Conservation (phyloP, 2,888 invertebrate genomes). For the Ormyrus thymus region DNA sequence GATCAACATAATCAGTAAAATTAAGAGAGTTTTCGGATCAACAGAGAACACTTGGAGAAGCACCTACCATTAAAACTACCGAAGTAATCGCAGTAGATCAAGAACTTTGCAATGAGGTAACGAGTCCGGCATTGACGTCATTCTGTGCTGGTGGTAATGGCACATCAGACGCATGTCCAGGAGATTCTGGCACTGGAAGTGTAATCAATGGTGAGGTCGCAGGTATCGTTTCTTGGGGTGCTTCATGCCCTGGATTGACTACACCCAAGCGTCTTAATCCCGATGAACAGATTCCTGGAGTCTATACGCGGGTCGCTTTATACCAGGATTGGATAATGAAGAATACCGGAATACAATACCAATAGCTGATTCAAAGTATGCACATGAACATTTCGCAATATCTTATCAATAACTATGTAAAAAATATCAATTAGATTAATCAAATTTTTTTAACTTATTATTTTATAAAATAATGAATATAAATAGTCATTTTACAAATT, state of each 20-base stretch:
- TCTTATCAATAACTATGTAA: too few species aligned
- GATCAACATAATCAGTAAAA: background rate
- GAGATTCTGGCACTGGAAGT: background rate
- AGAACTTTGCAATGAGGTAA: background rate
- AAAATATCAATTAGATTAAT: too few species aligned
- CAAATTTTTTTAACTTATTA: too few species aligned
- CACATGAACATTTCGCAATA: too few species aligned
- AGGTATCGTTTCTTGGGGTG: background rate
- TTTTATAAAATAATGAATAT: too few species aligned
- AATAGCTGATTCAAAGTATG: too few species aligned
- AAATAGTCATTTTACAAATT: too few species aligned
- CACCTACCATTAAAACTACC: background rate
- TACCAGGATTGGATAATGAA: conserved; percentile 8
- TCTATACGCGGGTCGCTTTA: background rate
- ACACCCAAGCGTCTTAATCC: background rate
- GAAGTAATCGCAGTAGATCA: background rate
- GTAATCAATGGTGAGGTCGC: background rate
- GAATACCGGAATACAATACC: background rate
- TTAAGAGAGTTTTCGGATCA: background rate
- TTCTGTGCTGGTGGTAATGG: background rate
- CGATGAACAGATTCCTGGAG: background rate
- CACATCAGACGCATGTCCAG: background rate
- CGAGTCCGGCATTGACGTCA: background rate
- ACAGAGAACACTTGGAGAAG: background rate
- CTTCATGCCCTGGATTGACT: background rate